Evolutionary conservation across 2,797 vertebrate species (phyloP), one percentile per base, ranked within the genome.

Genomic region (Sebastes ruberrimus): DNA sequence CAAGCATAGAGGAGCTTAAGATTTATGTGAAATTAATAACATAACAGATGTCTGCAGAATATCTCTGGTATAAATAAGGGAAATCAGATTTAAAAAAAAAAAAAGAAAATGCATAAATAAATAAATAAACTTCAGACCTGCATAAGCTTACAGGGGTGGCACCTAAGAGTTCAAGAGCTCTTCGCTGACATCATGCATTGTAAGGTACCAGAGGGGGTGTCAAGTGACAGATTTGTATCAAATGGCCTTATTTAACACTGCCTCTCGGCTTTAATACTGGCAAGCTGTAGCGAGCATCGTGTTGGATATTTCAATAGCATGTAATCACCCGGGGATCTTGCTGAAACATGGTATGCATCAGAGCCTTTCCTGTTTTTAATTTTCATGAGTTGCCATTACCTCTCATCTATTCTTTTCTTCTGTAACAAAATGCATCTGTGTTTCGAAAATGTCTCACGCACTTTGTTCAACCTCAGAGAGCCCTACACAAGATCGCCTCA

Each of bases 11-110:
- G 96, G 96, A 97, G 97, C 97, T 98, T 97, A 98, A 97, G 97
- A 98, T 97, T 97, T 97, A 98, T 98, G 97, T 97, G 96, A 98
- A 98, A 97, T 98, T 98, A 98, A 98, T 98, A 97, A 97, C 96
- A 95, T 97, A 97, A 97, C 97, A 99, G 97, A 98, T 98, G 97
- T 98, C 97, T 97, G 97, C 95, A 96, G 95, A 97, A 97, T 97
- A 96, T 95, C 95, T 95, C 93, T 95, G 89, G 92, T 95, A 96
- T 96, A 94, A 92, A 95, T 94, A 91, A 84, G 82, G 83, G 94
- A 92, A 93, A 89, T 88, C 90, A 88, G 93, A 95, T 96, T 95
- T 96, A 56, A 75, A 87, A 80, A 46, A 46, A 42, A 42, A 42
- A 42, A 42, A 46, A 27, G 4, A 27, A 27, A 49, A 49, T 52